Percentiles rank a stretch among this genome's conserved stretches.
Evolutionary conservation across 2,113 vertebrate species (phyloP).

Genomic region (Barnardius zonarius): DNA sequence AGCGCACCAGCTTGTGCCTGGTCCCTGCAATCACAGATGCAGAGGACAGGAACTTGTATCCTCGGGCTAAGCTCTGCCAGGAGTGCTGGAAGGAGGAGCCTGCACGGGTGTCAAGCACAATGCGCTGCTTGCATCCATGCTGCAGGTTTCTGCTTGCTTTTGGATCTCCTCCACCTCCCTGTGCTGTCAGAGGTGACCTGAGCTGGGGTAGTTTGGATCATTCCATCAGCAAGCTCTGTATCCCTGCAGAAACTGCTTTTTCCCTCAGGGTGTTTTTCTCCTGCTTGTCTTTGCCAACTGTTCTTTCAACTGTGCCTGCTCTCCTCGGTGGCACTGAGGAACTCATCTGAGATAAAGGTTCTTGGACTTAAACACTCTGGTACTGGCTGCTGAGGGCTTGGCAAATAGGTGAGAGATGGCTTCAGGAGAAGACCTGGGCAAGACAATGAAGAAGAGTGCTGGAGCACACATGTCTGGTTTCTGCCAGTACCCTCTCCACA

Average conservation of each 20-base stretch:
- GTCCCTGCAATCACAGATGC: background rate
- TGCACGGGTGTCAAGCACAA: accelerated
- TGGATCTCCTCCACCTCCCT: background rate
- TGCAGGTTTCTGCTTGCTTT: background rate
- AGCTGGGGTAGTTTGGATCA: background rate
- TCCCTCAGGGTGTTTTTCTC: background rate
- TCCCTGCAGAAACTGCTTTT: background rate
- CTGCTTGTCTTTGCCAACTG: background rate
- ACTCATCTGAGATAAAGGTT: background rate
- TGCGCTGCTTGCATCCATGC: accelerated
- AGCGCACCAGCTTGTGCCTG: background rate
- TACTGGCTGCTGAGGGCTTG: background rate
- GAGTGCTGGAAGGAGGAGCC: background rate
- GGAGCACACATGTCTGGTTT: background rate
- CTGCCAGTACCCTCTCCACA: background rate
- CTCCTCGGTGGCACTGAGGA: background rate
- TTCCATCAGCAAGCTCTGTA: background rate
- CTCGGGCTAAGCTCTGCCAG: background rate
- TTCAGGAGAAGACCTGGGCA: background rate
- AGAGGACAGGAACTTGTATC: background rate
- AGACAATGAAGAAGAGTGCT: background rate
- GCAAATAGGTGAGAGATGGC: background rate
- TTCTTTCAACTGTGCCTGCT: background rate
- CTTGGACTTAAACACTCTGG: background rate
- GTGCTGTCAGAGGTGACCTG: background rate